Base-by-base conservation (phyloP, 2,113 vertebrate genomes). In the Pluvianellus socialis region DNA sequence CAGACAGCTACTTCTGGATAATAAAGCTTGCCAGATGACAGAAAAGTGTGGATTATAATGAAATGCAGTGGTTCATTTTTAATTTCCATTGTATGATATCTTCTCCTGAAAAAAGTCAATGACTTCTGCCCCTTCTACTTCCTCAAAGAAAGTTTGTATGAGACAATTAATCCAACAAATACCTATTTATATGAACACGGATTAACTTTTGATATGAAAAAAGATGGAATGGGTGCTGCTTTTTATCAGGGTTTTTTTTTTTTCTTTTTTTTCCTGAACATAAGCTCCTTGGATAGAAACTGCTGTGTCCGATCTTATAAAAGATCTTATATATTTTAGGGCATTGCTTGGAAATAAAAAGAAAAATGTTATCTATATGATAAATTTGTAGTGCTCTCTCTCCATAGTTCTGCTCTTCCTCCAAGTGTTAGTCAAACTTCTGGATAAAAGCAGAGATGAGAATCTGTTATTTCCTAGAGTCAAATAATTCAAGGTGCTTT, bases 1-100 rank as follows among this genome's bases (percentile, higher is more conserved):
- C 28, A 62, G 45, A 82, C 33, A 62, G 42, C 24, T 73, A 59
- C 16, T 47, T 92, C 62, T 87, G 45, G n/a, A 50, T 24, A 74
- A 89, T 24, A 91, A 91, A 96, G 55, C 93, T 96, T 97, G 87
- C 90, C 91, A 97, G 90, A 91, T 88, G 52, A 66, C 71, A 88
- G 55, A 66, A 67, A 79, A 76, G 24, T 30, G 38, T 47, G 21
- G 35, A 73, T 83, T 71, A 35, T 44, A 81, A 90, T 68, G 50
- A 80, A 73, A 66, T 66, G 33, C 27, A 73, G 19, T 40, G 24
- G 32, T 87, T 85, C 77, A 33, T 81, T 94, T 96, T 92, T 59
- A 72, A n/a, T 89, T 79, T 91, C 70, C 9, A 30, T 27, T 70
- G 61, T 49, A 79, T 53, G 42, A 45, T 11, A 63, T 32, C 42